Conservation (phyloP, 2,113 vertebrate genomes). For the pig (Sus scrofa) region T2T-Sscrofa CM000821.6:16254001-16254500, state of each 20-base stretch:
- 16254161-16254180: neutral
- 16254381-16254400: too few species aligned
- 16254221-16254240: neutral
- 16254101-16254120: neutral
- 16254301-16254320: neutral
- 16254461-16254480: too few species aligned
- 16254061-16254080: neutral
- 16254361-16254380: too few species aligned
- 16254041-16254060: accelerated
- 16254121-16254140: neutral
- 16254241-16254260: neutral
- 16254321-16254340: neutral
- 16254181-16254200: neutral
- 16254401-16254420: too few species aligned
- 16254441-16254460: too few species aligned
- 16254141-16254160: too few species aligned
- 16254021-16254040: accelerated
- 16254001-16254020: accelerated
- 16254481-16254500: too few species aligned
- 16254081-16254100: neutral
- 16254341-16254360: neutral
- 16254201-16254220: neutral
- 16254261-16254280: conserved; percentile 14
- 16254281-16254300: neutral
- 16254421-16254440: too few species aligned